phyloP scores from a whole-genome alignment of 2,797 vertebrate species.

The Phyllotis vaccarum region DNA sequence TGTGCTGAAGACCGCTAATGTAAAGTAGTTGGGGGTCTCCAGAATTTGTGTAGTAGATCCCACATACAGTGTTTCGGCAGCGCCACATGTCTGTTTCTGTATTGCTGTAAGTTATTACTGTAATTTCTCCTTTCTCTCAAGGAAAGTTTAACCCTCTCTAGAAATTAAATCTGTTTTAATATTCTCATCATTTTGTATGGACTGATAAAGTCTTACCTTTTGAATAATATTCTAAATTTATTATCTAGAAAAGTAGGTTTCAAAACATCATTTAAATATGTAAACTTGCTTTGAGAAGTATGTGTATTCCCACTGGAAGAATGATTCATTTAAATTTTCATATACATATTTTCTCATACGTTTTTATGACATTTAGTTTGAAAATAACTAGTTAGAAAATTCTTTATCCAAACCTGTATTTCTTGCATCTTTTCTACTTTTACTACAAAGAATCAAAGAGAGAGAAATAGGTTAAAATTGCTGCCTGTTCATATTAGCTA shows the following conservation, averaged over 20 bases:
- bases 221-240: constrained; percentile 20
- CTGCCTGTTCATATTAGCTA: constrained; percentile 27
- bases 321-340: constrained; percentile 40
- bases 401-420: background rate
- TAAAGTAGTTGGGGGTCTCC: background rate
- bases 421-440: constrained; percentile 21
- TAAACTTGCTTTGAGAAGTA: background rate
- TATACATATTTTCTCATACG: constrained; percentile 21
- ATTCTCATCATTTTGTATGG: background rate
- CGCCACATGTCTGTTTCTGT: constrained; percentile 30
- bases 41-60: background rate
- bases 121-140: background rate
- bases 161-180: constrained; percentile 11
- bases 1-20: background rate
- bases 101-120: background rate
- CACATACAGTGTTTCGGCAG: background rate
- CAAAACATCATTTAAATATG: constrained; percentile 42
- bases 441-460: constrained; percentile 50
- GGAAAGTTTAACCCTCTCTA: constrained; percentile 3
- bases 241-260: background rate
- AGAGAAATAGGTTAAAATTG: constrained; percentile 19
- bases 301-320: constrained; percentile 29
- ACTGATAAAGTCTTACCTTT: background rate
- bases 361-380: constrained; percentile 11
- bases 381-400: constrained; percentile 36